These are phyloP conservation scores for Pollicipes pollicipes DNA, from an alignment of 1,140 invertebrate genomes.

Conservation along the genomic window DNA sequence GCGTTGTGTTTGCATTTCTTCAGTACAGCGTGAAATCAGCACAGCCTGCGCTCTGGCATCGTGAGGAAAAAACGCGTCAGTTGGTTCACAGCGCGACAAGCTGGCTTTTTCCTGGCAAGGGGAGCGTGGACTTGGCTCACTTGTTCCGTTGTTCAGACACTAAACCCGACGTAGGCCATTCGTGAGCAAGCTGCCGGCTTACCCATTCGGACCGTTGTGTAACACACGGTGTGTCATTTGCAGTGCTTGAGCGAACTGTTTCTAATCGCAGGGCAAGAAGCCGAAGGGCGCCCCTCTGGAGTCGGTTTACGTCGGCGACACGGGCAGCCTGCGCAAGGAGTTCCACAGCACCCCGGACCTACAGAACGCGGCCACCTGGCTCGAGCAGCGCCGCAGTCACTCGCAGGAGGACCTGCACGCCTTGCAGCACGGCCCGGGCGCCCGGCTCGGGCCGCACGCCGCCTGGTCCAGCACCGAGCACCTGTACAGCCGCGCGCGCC, in stretches of 20 bases:
- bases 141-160: too few species aligned
- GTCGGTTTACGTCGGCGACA: conserved; percentile 5
- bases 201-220: too few species aligned
- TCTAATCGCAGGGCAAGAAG: conserved; percentile 13
- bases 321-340: conserved; percentile 44
- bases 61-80: too few species aligned
- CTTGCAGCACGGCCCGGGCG: conserved; percentile 25
- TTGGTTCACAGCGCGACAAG: too few species aligned
- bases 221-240: too few species aligned
- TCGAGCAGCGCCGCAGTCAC: conserved; percentile 22
- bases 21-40: conserved; percentile 15
- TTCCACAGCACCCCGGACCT: conserved; percentile 79
- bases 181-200: too few species aligned
- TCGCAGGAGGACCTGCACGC: conserved; percentile 27
- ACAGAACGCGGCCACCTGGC: conserved; percentile 16
- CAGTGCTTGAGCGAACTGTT: too few species aligned
- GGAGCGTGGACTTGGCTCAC: too few species aligned
- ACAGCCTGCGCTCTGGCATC: too few species aligned
- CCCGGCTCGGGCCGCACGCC: conserved; percentile 8
- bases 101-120: too few species aligned
- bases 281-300: conserved; percentile 14
- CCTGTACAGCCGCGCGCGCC: neutral
- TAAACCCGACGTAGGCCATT: too few species aligned
- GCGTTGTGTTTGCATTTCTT: too few species aligned
- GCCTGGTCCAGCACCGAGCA: neutral